phyloP scores from a whole-genome alignment of 2,888 invertebrate species.

The Drosophila paucipuncta region DNA sequence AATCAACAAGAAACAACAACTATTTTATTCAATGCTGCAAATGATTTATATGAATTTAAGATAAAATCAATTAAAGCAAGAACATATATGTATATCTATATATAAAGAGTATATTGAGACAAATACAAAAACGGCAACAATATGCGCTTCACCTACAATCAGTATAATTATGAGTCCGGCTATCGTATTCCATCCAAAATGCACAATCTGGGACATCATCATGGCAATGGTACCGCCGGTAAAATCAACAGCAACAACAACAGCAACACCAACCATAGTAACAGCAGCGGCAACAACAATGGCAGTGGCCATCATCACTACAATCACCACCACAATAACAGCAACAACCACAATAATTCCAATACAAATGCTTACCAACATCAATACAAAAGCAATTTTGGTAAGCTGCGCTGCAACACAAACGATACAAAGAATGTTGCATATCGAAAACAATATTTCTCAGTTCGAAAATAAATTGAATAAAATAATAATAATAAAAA shows the following conservation, averaged over 20 bases:
- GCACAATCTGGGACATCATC: slow-evolving; percentile 75
- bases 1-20: slow-evolving; percentile 15
- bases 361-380: slow-evolving; percentile 71
- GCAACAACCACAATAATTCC: slow-evolving; percentile 43
- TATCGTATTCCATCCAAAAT: slow-evolving; percentile 84
- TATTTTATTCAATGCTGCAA: slow-evolving; percentile 14
- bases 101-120: slow-evolving; percentile 1
- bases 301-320: slow-evolving; percentile 34
- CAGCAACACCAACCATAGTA: slow-evolving; percentile 20
- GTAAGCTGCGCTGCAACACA: slow-evolving; percentile 71
- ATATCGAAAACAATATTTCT: slow-evolving; percentile 13
- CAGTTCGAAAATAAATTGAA: slow-evolving; percentile 1
- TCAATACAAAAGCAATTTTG: slow-evolving; percentile 84
- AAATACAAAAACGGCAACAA: slow-evolving; percentile 38
- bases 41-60: slow-evolving; percentile 15
- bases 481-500: not conserved
- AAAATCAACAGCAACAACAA: slow-evolving; percentile 32
- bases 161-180: slow-evolving; percentile 84
- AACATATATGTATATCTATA: not conserved
- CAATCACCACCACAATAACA: slow-evolving; percentile 26
- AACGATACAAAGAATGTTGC: slow-evolving; percentile 18
- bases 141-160: slow-evolving; percentile 85
- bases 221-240: slow-evolving; percentile 13
- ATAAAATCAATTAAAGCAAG: slow-evolving; percentile 13
- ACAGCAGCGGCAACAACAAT: slow-evolving; percentile 25